Conservation (phyloP, 2,888 invertebrate species). For the Drosophila glabriapex region DNA sequence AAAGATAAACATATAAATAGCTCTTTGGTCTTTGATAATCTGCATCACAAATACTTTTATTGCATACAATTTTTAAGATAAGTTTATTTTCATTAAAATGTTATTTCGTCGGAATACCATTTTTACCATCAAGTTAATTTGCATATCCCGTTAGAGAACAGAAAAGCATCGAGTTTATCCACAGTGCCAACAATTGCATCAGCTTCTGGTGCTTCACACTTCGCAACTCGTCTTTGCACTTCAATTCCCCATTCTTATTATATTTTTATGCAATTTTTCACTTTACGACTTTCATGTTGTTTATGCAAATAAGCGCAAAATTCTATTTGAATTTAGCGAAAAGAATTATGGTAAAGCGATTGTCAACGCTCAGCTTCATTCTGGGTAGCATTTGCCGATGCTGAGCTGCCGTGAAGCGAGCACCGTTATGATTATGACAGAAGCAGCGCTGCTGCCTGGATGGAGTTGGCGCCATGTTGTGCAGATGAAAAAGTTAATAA, state of each 20-base stretch:
- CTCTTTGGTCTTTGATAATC: not conserved
- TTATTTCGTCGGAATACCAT: not conserved
- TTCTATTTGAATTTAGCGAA: conserved; percentile 74
- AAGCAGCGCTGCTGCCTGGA: conserved; percentile 6
- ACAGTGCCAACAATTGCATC: conserved; percentile 60
- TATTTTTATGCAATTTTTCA: conserved; percentile 74
- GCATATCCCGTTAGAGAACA: not conserved
- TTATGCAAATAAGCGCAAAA: conserved; percentile 81
- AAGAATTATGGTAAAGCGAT: conserved; percentile 75
- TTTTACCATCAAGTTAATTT: conserved; percentile 10
- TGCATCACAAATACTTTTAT: not conserved
- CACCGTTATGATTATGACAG: conserved; percentile 72
- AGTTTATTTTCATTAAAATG: not conserved
- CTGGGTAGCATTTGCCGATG: conserved; percentile 10
- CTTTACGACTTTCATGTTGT: conserved; percentile 76
- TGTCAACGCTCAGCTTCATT: conserved; percentile 65
- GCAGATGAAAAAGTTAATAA: conserved; percentile 52
- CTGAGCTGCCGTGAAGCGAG: conserved; percentile 28
- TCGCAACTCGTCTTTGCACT: conserved; percentile 38
- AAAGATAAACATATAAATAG: not conserved
- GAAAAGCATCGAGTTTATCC: conserved; percentile 13
- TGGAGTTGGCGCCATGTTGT: conserved; percentile 59
- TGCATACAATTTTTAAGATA: not conserved
- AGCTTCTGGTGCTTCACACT: conserved; percentile 30
- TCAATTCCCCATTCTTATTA: conserved; percentile 58